Percentiles rank a stretch among this genome's conserved stretches.
phyloP scores from a whole-genome alignment of 2,797 vertebrate species.

The Natrix natrix region DNA sequence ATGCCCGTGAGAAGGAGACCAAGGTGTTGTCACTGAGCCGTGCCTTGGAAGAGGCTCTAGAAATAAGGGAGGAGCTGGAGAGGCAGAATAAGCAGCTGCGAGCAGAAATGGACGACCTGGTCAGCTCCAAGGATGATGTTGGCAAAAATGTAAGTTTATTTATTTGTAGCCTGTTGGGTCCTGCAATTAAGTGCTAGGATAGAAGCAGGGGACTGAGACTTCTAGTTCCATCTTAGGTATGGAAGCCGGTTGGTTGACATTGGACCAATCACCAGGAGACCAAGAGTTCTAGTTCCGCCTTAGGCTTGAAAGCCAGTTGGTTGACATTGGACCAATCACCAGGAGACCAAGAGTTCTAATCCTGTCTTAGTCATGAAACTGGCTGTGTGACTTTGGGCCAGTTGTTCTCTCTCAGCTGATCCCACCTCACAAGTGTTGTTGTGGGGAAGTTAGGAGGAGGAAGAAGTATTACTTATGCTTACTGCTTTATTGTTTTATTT shows the following conservation, averaged over 20 bases:
- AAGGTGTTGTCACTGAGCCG: conserved; percentile 79
- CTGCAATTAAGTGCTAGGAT: background rate
- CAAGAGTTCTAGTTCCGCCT: background rate
- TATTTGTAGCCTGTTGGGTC: background rate
- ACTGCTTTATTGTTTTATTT: background rate
- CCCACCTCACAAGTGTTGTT: background rate
- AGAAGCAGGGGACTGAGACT: background rate
- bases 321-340: background rate
- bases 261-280: background rate
- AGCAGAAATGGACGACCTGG: conserved; percentile 86
- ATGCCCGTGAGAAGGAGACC: conserved; percentile 88
- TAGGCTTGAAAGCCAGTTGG: background rate
- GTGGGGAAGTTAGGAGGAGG: background rate
- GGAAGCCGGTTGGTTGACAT: background rate
- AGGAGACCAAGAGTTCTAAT: background rate
- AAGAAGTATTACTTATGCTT: background rate
- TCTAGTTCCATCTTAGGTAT: background rate
- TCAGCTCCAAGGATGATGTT: conserved; percentile 90
- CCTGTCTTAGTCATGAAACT: background rate
- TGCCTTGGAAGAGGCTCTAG: conserved; percentile 83
- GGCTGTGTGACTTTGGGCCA: background rate
- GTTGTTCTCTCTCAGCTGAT: background rate
- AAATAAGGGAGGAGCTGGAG: conserved; percentile 85
- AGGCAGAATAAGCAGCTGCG: conserved; percentile 85
- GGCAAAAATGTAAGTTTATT: conserved; percentile 83